These are phyloP conservation scores for Scaptomyza cyrtandrae DNA, from an alignment of 2,888 invertebrate genomes.

Conservation along the genomic window DNA sequence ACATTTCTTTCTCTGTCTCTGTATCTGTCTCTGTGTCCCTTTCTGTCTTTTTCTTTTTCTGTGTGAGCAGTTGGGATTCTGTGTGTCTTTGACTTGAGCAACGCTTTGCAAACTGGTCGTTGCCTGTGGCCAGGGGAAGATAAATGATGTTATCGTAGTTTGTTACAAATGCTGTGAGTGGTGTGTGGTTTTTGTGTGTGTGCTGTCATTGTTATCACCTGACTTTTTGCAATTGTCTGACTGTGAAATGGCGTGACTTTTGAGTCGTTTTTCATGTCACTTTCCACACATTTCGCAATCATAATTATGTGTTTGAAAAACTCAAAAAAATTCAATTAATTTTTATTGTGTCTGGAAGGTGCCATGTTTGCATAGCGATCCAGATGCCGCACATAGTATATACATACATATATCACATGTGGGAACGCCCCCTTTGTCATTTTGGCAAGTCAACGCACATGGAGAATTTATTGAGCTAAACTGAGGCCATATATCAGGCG, in stretches of 20 bases:
- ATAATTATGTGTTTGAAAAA: slow-evolving; percentile 59
- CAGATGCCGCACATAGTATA: slow-evolving; percentile 65
- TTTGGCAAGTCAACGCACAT: slow-evolving; percentile 62
- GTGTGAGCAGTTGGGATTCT: not conserved
- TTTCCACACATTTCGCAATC: slow-evolving; percentile 37
- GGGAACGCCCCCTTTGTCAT: slow-evolving; percentile 20
- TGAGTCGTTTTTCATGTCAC: slow-evolving; percentile 19
- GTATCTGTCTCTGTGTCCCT: not conserved
- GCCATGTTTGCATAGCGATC: slow-evolving; percentile 68
- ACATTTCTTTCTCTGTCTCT: slow-evolving; percentile 18
- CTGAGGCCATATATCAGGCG: slow-evolving; percentile 70
- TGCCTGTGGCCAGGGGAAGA: slow-evolving; percentile 54
- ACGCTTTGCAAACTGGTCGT: slow-evolving; percentile 25
- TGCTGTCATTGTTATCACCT: slow-evolving; percentile 43
- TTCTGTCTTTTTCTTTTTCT: not conserved
- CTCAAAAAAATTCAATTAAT: slow-evolving; percentile 64
- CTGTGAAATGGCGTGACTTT: slow-evolving; percentile 43
- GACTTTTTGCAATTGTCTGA: slow-evolving; percentile 65
- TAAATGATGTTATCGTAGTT: slow-evolving; percentile 72
- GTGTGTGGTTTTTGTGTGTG: slow-evolving; percentile 8
- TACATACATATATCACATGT: slow-evolving; percentile 60
- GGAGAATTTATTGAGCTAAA: slow-evolving; percentile 68
- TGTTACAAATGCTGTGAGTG: slow-evolving; percentile 14
- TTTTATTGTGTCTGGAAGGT: slow-evolving; percentile 69
- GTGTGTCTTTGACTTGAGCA: slow-evolving; percentile 34